Percentiles rank a stretch among this genome's conserved stretches.
These are phyloP conservation scores for Globia sparganii DNA, from an alignment of 2,888 invertebrate genomes.

Conservation along the genomic window DNA sequence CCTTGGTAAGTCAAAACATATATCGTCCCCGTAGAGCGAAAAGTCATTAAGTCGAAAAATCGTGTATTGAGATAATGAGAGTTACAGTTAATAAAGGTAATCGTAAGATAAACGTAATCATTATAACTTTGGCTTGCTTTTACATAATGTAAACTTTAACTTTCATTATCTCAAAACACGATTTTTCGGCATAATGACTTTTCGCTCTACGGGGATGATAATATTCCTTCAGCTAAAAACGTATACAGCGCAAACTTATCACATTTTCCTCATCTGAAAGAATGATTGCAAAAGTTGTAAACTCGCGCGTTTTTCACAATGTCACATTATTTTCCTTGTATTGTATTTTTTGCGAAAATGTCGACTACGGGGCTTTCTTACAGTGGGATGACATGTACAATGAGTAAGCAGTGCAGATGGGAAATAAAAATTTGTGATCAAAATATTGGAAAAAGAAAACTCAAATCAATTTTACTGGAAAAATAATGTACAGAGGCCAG, in stretches of 20 bases:
- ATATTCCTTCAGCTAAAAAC: not conserved
- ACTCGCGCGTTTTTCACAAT: constrained; percentile 9
- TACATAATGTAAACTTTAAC: no score
- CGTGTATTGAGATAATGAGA: no score
- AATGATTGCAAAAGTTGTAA: constrained; percentile 33
- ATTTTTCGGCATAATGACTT: no score
- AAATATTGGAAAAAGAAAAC: not conserved
- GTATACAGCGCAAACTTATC: not conserved
- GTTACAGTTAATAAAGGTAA: no score
- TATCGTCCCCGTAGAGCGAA: no score
- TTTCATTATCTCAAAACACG: no score
- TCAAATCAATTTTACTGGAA: not conserved
- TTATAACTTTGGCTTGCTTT: no score
- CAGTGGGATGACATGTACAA: not conserved
- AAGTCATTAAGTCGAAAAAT: no score
- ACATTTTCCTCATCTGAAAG: constrained; percentile 24
- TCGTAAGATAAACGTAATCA: no score
- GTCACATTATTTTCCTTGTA: constrained; percentile 23
- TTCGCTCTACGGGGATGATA: no score
- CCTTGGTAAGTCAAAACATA: not conserved
- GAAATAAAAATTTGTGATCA: not conserved
- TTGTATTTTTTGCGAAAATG: constrained; percentile 13
- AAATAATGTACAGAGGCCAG: no score
- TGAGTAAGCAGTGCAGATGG: not conserved
- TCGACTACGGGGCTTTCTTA: constrained; percentile 14